These are phyloP conservation scores for Ochotona princeps DNA, from an alignment of 2,113 vertebrate species.

Conservation along the genomic window DNA sequence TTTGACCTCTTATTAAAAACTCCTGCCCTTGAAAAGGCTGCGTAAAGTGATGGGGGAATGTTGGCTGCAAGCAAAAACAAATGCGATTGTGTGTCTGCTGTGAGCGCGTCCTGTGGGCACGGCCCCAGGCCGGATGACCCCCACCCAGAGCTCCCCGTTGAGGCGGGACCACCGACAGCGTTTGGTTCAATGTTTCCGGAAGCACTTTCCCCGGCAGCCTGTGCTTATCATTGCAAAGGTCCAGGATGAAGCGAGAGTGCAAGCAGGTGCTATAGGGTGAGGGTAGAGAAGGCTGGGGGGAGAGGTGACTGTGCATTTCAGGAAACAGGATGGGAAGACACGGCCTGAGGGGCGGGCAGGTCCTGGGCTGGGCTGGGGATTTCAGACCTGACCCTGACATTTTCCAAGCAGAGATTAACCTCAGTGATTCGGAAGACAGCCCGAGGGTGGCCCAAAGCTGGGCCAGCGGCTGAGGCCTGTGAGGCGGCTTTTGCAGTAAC, in stretches of 20 bases:
- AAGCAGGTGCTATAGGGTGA: not conserved
- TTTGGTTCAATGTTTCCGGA: not conserved
- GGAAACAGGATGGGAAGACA: not conserved
- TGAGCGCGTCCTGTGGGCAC: too few relatives aligned
- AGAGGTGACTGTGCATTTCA: not conserved
- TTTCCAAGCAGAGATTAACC: not conserved
- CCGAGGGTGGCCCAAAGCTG: not conserved
- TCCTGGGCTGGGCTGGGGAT: not conserved
- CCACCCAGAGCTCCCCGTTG: constrained; percentile 1
- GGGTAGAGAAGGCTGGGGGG: not conserved
- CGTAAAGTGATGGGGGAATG: not conserved
- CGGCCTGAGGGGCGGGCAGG: too few relatives aligned
- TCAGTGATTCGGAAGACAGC: not conserved
- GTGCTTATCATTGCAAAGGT: not conserved
- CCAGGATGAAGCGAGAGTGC: not conserved
- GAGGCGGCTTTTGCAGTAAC: not conserved
- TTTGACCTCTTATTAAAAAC: constrained; percentile 24
- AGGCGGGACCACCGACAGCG: not conserved
- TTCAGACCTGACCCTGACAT: not conserved
- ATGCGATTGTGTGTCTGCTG: not conserved
- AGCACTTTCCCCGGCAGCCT: not conserved
- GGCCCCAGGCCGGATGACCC: not conserved
- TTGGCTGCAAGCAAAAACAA: constrained; percentile 24
- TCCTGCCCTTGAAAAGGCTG: constrained; percentile 10
- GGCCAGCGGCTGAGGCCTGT: not conserved